These are phyloP conservation scores for Ceyx erithaca DNA, from an alignment of 2,797 vertebrate genomes.

Conservation along the genomic window DNA sequence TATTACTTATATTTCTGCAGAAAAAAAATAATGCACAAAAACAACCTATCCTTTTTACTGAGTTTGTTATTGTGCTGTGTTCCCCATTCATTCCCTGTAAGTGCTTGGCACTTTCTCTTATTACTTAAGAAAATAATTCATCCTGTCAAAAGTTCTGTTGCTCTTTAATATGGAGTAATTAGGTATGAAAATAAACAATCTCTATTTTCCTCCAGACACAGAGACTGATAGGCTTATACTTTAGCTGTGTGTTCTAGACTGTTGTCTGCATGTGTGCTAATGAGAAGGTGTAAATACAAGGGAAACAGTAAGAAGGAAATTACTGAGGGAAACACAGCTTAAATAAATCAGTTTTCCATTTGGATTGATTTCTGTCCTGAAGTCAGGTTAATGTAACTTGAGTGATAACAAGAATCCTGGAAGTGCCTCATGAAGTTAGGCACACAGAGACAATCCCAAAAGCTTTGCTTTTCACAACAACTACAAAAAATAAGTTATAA, in stretches of 20 bases:
- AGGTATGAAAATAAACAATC: constrained; percentile 35
- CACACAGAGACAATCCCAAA: not conserved
- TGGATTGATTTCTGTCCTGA: constrained; percentile 7
- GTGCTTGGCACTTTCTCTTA: constrained; percentile 1
- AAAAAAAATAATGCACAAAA: not conserved
- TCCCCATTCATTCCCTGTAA: not conserved
- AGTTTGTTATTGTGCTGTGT: not conserved
- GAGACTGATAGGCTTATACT: not conserved
- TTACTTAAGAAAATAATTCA: constrained; percentile 21
- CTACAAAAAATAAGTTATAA: not conserved
- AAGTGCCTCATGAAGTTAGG: not conserved
- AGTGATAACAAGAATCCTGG: not conserved
- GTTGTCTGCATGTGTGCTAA: not conserved
- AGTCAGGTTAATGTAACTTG: not conserved
- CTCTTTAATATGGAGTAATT: constrained; percentile 52
- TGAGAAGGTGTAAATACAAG: not conserved
- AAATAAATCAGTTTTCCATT: constrained; percentile 4
- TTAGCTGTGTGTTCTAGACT: not conserved
- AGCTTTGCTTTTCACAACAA: not conserved
- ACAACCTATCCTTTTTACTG: not conserved
- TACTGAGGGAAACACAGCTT: not conserved
- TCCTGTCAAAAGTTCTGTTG: constrained; percentile 38
- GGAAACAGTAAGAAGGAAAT: not conserved
- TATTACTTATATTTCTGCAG: not conserved
- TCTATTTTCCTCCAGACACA: not conserved